Conservation (phyloP, 2,113 vertebrate genomes). For the Ancistrus triradiatus region DNA sequence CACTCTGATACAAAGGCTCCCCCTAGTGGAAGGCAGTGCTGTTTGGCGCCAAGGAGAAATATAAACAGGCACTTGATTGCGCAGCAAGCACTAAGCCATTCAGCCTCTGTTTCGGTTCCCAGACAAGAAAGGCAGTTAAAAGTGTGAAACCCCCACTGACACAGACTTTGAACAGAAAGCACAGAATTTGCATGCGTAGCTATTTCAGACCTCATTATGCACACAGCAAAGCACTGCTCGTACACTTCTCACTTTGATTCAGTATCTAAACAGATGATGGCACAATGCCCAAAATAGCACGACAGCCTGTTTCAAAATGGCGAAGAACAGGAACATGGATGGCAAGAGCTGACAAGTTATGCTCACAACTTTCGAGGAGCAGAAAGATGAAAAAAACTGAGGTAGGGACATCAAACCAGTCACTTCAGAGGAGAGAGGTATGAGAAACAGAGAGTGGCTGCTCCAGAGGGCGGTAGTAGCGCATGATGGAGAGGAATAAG, state of each 20-base stretch:
- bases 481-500: background rate
- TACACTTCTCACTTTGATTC: no score
- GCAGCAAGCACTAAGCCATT: conserved; percentile 55
- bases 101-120: conserved; percentile 48
- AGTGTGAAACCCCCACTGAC: conserved; percentile 27
- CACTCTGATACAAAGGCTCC: conserved; percentile 51
- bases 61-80: conserved; percentile 69
- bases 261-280: conserved; percentile 31
- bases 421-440: conserved; percentile 29
- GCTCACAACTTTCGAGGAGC: conserved; percentile 12
- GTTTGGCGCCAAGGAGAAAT: conserved; percentile 9
- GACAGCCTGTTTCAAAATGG: conserved; percentile 48
- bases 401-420: conserved; percentile 44
- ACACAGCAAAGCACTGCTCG: conserved; percentile 47
- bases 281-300: conserved; percentile 49
- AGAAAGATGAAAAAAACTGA: conserved; percentile 36
- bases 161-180: conserved; percentile 39
- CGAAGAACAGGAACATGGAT: conserved; percentile 13
- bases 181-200: conserved; percentile 57
- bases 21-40: conserved; percentile 53
- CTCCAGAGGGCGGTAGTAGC: conserved; percentile 9
- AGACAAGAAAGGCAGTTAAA: conserved; percentile 49
- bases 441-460: conserved; percentile 27
- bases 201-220: conserved; percentile 54
- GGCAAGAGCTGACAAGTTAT: conserved; percentile 5